Evolutionary conservation across 2,797 vertebrate species (phyloP), one percentile per base, ranked within the genome.

Genomic region (Gadopsis marmoratus): DNA sequence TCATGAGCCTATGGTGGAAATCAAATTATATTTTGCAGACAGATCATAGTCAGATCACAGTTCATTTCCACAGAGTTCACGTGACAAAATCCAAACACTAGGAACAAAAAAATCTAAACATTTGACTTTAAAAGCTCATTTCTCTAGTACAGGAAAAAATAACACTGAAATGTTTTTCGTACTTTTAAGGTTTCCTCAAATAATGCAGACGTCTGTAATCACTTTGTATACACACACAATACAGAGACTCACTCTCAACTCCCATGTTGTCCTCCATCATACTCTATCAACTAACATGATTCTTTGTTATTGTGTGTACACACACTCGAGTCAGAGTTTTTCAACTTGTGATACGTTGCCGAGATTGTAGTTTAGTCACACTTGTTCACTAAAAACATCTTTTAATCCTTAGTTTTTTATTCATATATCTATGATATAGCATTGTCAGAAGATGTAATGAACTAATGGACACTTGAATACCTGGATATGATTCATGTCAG

Each of bases 1-100:
- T 43, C n/a, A 70, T 77, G 33, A 77, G 48, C 13, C n/a, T 47
- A 7, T 21, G 37, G 12, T 55, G 8, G 5, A 63, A 63, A 63
- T 50, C 1, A n/a, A 39, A 39, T 39, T 10, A 13, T 50, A 19
- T 51, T 56, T 31, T 41, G 23, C 1, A 19, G 4, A 70, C 11
- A 7, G 53, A 35, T 73, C 37, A 37, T 7, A 53, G 33, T 74
- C 21, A 58, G 29, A 56, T 65, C 37, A 7, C 13, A 50, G 4
- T 66, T 14, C 0, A 43, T n/a, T 67, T 67, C n/a, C 5, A 39
- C 14, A 29, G 17, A 55, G 50, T 19, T 55, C 17, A 21, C 1
- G 14, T 55, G 23, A 41, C 29, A 54, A n/a, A 21, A 59, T 17
- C 37, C n/a, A 29, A 14, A 26, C 11, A 11, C 29, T 13, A 16